phyloP scores from a whole-genome alignment of 2,113 vertebrate genomes.

The Octodon degus region DNA sequence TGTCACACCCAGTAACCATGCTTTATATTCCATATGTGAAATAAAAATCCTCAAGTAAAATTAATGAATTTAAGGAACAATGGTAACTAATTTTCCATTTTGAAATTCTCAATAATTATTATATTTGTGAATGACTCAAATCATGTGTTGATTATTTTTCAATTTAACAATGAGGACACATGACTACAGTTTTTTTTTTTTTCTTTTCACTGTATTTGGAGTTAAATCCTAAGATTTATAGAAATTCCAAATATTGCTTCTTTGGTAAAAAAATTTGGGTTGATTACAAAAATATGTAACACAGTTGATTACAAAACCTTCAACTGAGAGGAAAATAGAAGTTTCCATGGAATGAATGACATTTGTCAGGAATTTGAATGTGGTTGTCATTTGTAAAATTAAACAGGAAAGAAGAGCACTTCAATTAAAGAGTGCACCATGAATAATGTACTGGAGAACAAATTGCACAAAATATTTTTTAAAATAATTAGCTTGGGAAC shows the following conservation, averaged over 20 bases:
- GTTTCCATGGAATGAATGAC: not conserved
- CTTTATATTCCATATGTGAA: not conserved
- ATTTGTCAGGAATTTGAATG: constrained; percentile 4
- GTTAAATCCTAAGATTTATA: not conserved
- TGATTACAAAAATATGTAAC: not conserved
- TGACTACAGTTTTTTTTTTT: not conserved
- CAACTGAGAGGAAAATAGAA: not conserved
- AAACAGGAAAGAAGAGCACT: not conserved
- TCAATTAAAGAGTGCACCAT: not conserved
- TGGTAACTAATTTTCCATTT: not conserved
- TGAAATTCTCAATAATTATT: not conserved
- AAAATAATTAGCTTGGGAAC: not conserved
- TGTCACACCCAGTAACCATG: not conserved
- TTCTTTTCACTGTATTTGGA: not conserved
- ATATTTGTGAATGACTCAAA: not conserved
- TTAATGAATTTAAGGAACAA: not conserved
- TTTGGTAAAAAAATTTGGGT: not conserved
- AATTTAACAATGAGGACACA: not conserved
- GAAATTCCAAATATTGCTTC: not conserved
- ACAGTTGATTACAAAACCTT: not conserved
- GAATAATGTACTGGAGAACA: not conserved
- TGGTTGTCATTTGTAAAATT: not conserved
- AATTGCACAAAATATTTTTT: not conserved
- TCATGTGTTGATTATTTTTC: not conserved
- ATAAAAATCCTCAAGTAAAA: not conserved